Percentiles rank a stretch among this genome's conserved stretches.
Evolutionary conservation across 2,888 invertebrate species (phyloP).

Genomic region (Thysanoteuthis rhombus): DNA sequence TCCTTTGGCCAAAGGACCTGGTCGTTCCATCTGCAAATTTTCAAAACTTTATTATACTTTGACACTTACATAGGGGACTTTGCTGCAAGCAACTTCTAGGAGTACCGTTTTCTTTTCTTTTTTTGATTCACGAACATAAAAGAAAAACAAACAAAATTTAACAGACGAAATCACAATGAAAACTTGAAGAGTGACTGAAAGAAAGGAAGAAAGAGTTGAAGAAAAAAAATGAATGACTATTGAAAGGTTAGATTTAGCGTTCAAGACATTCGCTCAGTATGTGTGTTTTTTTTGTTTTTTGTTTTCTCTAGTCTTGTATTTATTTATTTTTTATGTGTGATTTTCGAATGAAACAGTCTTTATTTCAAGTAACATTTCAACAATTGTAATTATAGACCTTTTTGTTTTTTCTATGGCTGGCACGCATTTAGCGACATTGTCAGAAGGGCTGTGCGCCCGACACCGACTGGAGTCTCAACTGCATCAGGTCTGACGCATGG

Average conservation of each 20-base stretch:
- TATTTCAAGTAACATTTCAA: conserved; percentile 12
- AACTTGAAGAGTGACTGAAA: not conserved
- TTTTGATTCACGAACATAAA: not conserved
- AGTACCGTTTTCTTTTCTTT: not conserved
- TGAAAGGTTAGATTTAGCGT: not conserved
- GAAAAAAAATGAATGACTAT: not conserved
- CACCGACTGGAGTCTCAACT: not conserved
- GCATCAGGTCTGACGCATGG: not conserved
- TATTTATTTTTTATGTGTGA: not conserved
- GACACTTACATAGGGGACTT: not conserved
- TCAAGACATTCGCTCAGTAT: not conserved
- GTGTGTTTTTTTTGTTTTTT: not conserved
- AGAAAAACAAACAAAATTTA: not conserved
- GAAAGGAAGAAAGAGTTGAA: not conserved
- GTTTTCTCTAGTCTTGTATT: not conserved
- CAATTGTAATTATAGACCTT: not conserved
- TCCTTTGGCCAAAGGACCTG: not conserved
- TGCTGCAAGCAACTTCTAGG: not conserved
- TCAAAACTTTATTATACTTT: not conserved
- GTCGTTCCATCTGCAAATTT: not conserved
- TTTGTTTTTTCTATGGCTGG: not conserved
- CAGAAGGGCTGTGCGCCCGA: not conserved
- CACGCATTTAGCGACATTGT: not conserved
- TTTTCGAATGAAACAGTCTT: not conserved
- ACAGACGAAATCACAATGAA: not conserved